A percentile compares a stretch with the other conserved stretches of the same genome.
Conservation (phyloP, 2,113 vertebrate genomes). For the Oriolus oriolus region DNA sequence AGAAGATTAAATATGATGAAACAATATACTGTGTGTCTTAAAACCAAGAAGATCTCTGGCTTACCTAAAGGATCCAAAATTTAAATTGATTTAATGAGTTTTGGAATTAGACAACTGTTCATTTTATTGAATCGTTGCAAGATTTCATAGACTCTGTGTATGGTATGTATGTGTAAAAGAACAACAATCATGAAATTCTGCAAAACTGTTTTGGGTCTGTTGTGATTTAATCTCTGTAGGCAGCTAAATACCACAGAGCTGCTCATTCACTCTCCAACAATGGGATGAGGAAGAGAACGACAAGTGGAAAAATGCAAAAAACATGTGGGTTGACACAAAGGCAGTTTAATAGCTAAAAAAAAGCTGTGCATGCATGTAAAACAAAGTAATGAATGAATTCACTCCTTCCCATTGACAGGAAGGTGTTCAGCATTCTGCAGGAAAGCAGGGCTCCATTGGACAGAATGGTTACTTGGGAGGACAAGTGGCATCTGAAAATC, state of each 20-base stretch:
- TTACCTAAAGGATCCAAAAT: background rate
- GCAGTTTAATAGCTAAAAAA: background rate
- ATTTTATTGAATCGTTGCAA: background rate
- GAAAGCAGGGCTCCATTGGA: background rate
- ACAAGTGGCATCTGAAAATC: background rate
- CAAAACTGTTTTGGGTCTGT: background rate
- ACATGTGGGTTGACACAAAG: rapidly evolving
- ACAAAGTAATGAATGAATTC: background rate
- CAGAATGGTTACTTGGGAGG: rapidly evolving
- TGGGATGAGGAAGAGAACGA: background rate
- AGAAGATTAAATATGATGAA: background rate
- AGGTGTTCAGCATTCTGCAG: background rate
- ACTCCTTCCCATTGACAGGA: rapidly evolving
- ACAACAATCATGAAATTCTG: background rate
- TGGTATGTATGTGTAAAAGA: background rate
- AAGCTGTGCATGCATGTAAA: rapidly evolving
- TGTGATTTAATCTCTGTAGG: background rate
- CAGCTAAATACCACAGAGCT: background rate
- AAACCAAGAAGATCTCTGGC: background rate
- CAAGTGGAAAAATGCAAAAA: background rate
- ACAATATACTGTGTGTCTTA: background rate
- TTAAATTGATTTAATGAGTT: background rate
- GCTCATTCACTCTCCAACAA: background rate
- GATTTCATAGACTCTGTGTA: background rate
- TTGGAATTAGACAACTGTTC: background rate